Evolutionary conservation across 2,113 vertebrate genomes (phyloP).

Genomic region (Axis porcinus): DNA sequence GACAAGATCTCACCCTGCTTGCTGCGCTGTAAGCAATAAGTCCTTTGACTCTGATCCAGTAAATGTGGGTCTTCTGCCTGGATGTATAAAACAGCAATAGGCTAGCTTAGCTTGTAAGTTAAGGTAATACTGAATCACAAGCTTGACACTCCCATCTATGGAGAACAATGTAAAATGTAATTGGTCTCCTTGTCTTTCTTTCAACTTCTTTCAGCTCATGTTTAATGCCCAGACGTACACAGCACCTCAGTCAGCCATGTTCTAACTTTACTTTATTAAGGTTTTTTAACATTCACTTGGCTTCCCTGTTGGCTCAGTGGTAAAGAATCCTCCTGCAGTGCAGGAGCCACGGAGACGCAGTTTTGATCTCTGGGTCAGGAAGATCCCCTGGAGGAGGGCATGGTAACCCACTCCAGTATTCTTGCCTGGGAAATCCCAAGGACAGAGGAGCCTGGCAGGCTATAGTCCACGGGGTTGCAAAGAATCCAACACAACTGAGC

Average conservation of each 20-base stretch:
- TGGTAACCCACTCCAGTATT: background rate
- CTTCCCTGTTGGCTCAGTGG: background rate
- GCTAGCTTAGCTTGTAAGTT: background rate
- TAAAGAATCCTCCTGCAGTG: background rate
- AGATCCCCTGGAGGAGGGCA: background rate
- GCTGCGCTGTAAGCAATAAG: background rate
- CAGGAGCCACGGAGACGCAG: background rate
- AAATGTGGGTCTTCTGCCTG: background rate
- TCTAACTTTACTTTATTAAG: background rate
- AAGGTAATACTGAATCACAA: background rate
- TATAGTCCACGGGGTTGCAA: background rate
- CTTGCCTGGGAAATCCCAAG: background rate
- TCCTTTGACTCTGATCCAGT: background rate
- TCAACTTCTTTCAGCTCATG: background rate
- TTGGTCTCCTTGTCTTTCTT: background rate
- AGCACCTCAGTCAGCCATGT: background rate
- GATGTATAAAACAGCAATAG: background rate
- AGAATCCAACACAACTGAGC: fast-evolving
- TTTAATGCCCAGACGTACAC: background rate
- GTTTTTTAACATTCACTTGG: background rate
- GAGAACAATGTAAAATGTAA: background rate
- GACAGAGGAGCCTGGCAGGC: background rate
- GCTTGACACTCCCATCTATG: background rate
- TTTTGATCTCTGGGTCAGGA: background rate
- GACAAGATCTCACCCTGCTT: background rate